Percentiles rank a stretch among this genome's conserved stretches.
Evolutionary conservation across 1,140 invertebrate species (phyloP).

Genomic region (Danaus melanippus): DNA sequence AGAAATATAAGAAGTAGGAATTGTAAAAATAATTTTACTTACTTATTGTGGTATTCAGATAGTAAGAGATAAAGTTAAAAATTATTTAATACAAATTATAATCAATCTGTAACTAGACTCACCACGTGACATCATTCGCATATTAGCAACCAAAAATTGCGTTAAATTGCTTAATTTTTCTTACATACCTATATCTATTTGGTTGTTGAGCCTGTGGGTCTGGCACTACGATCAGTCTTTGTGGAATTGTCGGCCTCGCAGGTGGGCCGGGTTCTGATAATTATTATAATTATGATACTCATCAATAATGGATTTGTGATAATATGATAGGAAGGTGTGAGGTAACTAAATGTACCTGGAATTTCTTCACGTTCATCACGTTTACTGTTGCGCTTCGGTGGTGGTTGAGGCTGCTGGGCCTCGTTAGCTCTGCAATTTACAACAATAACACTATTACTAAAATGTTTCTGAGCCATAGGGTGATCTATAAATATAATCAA

Average conservation of each 20-base stretch:
- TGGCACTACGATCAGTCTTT: conserved; percentile 87
- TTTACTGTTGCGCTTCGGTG: conserved; percentile 73
- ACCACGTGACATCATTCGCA: too few species aligned
- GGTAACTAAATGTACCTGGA: conserved; percentile 39
- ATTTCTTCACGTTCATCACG: conserved; percentile 70
- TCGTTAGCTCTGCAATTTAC: conserved; percentile 41
- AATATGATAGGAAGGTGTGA: not conserved
- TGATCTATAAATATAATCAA: too few species aligned
- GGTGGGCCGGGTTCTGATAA: conserved; percentile 85
- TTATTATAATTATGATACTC: not conserved
- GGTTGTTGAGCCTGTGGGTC: conserved; percentile 74
- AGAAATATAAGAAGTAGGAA: too few species aligned
- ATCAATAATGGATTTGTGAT: too few species aligned
- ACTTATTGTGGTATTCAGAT: too few species aligned
- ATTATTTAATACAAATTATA: too few species aligned
- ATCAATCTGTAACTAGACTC: too few species aligned
- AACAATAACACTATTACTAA: conserved; percentile 5
- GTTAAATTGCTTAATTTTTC: too few species aligned
- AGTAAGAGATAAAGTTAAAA: too few species aligned
- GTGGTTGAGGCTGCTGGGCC: conserved; percentile 69
- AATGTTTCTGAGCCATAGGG: not conserved
- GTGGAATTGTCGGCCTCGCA: conserved; percentile 87
- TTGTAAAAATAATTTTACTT: too few species aligned
- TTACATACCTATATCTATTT: conserved; percentile 67
- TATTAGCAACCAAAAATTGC: too few species aligned